Evolutionary conservation across 2,888 invertebrate genomes (phyloP).

Genomic region (Eurytoma californica): DNA sequence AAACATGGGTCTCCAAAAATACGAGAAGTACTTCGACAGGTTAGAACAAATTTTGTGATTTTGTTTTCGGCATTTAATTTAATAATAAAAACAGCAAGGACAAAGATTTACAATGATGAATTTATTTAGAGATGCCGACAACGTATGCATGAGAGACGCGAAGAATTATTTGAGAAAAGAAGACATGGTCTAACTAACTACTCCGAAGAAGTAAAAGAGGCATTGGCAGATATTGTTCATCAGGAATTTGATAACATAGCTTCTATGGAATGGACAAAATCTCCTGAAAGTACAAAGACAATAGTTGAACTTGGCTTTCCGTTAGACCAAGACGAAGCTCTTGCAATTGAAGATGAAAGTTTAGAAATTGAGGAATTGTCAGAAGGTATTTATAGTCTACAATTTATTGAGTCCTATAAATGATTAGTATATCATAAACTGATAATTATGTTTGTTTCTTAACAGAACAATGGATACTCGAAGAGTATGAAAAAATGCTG

Average conservation of each 20-base stretch:
- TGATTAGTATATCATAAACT: neutral
- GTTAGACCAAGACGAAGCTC: constrained; percentile 37
- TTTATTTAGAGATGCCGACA: constrained; percentile 66
- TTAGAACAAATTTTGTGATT: constrained; percentile 33
- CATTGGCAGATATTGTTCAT: constrained; percentile 66
- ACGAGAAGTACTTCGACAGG: constrained; percentile 52
- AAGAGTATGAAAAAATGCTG: constrained; percentile 69
- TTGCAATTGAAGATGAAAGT: constrained; percentile 38
- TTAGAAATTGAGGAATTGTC: constrained; percentile 50
- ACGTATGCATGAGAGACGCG: constrained; percentile 67
- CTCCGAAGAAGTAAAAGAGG: constrained; percentile 59
- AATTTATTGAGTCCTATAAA: neutral
- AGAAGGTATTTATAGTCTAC: constrained; percentile 46
- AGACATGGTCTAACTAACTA: constrained; percentile 61
- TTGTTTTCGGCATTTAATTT: neutral
- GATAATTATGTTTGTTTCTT: neutral
- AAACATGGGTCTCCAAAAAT: constrained; percentile 56
- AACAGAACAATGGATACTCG: constrained; percentile 69
- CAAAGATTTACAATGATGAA: too few relatives aligned
- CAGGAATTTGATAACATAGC: constrained; percentile 66
- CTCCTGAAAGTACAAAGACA: constrained; percentile 13
- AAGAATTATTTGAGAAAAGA: constrained; percentile 64
- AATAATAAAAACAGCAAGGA: neutral
- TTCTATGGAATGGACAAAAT: constrained; percentile 48
- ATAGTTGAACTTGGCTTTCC: constrained; percentile 16